Evolutionary conservation across 2,888 invertebrate genomes (phyloP), one percentile per base, ranked within the genome.

Genomic region (Rosalia funebris): DNA sequence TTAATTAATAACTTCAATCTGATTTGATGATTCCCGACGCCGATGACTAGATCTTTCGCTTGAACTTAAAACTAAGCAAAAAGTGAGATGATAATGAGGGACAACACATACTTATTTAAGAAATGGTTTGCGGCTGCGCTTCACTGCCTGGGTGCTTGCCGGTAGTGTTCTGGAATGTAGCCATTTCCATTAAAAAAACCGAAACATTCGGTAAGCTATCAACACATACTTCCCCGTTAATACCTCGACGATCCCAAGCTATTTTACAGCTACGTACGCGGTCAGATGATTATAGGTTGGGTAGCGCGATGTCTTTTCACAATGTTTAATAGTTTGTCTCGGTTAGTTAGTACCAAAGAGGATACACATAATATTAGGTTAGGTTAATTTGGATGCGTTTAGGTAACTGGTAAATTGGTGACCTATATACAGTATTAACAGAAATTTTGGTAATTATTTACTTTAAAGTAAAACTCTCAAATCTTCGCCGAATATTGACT

Each of bases 131-230:
- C 68, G 66, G 68, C 68, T 66, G 69, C 69, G 68, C 73, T 67
- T 78, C 77, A 79, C 72, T 77, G 77, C 72, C 72, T 77, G 71
- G 78, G 75, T 64, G 73, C 68, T 68, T 73, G 73, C 64, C 77
- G 77, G 78, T 76, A 76, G 77, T 79, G 77, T 76, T 80, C 81
- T 81, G 81, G 78, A 81, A 81, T 76, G 78, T 77, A 79, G 73
- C 77, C 75, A 76, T 74, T 75, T 67, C 76, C 76, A 75, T 77
- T 73, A 79, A 78, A 78, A 73, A 54, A 74, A 76, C 72, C 76
- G 70, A 70, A 76, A 75, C 46, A 66, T 63, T 68, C 67, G 71
- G 67, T 66, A 68, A 63, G 68, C 71, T 71, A 68, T 48, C 63
- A 62, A 64, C 61, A 48, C 54, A 63, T 46, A 60, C 41, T 39